Conservation (phyloP, 1,140 invertebrate genomes). For the Atta colombica region DNA sequence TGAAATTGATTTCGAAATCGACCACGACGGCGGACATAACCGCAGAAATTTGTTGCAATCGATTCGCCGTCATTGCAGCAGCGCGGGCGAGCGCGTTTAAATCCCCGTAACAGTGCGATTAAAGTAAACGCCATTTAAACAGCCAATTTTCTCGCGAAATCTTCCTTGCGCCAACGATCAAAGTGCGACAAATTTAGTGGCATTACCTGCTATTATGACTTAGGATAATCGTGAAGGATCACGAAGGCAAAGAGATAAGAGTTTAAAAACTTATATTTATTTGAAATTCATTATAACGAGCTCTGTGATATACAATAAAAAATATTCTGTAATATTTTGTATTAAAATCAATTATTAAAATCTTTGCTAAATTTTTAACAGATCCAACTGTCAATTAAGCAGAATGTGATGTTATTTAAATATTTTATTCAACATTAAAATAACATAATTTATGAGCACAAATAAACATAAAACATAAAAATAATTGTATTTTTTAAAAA, state of each 20-base stretch:
- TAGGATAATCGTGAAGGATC: not conserved
- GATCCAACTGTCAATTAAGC: too few species aligned
- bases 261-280: not conserved
- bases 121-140: conserved; percentile 48
- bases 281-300: not conserved
- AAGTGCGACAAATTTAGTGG: conserved; percentile 17
- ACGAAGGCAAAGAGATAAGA: not conserved
- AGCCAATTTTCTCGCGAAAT: conserved; percentile 35
- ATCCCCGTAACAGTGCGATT: conserved; percentile 33
- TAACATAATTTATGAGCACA: too few species aligned
- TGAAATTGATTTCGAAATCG: conserved; percentile 69
- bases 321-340: too few species aligned
- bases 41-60: conserved; percentile 64
- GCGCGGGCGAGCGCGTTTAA: conserved; percentile 11
- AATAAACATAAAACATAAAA: too few species aligned
- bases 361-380: too few species aligned
- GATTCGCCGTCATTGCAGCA: conserved; percentile 42
- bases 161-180: conserved; percentile 5
- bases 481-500: too few species aligned
- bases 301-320: not conserved
- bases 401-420: too few species aligned
- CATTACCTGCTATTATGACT: not conserved
- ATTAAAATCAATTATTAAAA: too few species aligned
- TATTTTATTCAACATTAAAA: too few species aligned
- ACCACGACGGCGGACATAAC: conserved; percentile 51